These are phyloP conservation scores for Sapayoa aenigma DNA, from an alignment of 2,113 vertebrate genomes.

Conservation along the genomic window DNA sequence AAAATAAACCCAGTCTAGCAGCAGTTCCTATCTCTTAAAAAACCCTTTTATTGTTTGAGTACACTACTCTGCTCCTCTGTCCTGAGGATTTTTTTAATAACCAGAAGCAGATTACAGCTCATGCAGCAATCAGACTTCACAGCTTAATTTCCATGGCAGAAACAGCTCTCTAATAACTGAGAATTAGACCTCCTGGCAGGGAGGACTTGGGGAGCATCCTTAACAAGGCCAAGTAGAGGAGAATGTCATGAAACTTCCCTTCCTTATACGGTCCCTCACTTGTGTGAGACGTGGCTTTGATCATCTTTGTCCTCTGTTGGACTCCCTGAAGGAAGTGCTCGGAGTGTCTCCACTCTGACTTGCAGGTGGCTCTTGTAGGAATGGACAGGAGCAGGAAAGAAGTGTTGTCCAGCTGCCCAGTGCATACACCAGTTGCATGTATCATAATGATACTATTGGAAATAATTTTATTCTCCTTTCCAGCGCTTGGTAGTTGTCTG, in stretches of 20 bases:
- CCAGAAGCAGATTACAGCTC: background rate
- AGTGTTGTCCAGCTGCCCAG: background rate
- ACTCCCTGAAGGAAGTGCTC: background rate
- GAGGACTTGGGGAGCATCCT: background rate
- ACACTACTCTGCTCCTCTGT: background rate
- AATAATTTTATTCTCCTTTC: background rate
- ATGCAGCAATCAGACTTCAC: background rate
- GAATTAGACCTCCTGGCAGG: background rate
- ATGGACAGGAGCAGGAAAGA: background rate
- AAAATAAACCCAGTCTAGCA: background rate
- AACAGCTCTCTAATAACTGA: background rate
- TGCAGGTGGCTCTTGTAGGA: background rate
- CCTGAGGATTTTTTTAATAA: background rate
- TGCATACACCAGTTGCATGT: accelerated
- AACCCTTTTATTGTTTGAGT: background rate
- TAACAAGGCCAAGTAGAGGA: background rate
- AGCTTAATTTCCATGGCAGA: background rate
- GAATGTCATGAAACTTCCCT: background rate
- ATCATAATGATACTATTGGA: background rate
- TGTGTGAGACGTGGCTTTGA: background rate
- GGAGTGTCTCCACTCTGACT: background rate
- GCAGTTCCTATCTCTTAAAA: background rate
- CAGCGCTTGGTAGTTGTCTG: background rate
- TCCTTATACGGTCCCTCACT: background rate
- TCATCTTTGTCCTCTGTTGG: background rate